Conservation (phyloP, 2,888 invertebrate genomes). For the Erebia ligea region DNA sequence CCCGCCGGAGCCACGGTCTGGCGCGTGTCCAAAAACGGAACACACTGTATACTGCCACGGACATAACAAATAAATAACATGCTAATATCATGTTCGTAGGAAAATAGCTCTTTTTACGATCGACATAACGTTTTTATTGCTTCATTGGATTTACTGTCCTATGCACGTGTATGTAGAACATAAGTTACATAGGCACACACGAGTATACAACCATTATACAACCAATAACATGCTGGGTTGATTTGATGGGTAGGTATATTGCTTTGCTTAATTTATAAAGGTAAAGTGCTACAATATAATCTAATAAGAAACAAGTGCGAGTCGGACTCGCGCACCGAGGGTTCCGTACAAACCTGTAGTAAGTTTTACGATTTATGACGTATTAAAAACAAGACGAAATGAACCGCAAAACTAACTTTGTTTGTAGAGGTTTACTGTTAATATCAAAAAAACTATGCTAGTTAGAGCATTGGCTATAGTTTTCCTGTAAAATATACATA, state of each 20-base stretch:
- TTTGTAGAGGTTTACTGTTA: no score
- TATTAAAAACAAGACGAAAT: no score
- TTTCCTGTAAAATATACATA: no score
- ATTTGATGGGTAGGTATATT: conserved; percentile 7
- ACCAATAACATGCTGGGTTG: conserved; percentile 16
- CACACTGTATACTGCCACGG: conserved; percentile 30
- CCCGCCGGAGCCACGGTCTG: conserved; percentile 54
- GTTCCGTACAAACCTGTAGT: no score
- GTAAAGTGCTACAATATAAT: no score
- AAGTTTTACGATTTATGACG: no score
- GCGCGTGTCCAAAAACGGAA: conserved; percentile 56
- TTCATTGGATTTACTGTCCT: not conserved
- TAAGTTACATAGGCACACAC: not conserved
- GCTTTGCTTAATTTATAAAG: not conserved
- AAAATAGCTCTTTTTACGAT: not conserved
- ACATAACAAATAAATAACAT: conserved; percentile 19
- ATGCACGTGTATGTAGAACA: not conserved
- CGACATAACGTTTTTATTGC: conserved; percentile 13
- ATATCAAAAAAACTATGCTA: no score
- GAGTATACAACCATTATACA: conserved; percentile 6
- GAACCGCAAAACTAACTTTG: no score
- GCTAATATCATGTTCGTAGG: not conserved
- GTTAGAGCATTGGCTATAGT: no score
- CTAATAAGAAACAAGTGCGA: no score
- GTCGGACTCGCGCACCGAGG: no score